These are phyloP conservation scores for Atta texana DNA, from an alignment of 1,140 invertebrate genomes.

Conservation along the genomic window DNA sequence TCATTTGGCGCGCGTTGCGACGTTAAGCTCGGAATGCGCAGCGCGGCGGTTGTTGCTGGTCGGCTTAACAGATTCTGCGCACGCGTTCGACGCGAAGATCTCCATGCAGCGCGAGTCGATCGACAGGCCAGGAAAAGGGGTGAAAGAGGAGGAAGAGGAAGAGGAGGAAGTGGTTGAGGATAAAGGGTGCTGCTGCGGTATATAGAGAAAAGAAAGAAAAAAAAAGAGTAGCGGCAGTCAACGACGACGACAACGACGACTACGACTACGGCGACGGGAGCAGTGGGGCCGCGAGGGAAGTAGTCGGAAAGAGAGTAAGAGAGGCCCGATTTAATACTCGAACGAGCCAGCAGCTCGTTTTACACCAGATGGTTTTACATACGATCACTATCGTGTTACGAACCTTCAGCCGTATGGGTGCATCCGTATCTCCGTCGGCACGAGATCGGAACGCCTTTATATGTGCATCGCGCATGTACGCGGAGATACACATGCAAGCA, in stretches of 20 bases:
- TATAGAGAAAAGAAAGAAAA: conserved; percentile 65
- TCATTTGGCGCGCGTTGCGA: conserved; percentile 61
- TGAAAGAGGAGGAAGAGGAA: neutral
- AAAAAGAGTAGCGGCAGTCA: conserved; percentile 45
- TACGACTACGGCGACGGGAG: conserved; percentile 7
- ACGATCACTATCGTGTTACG: conserved; percentile 84
- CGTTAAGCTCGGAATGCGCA: conserved; percentile 58
- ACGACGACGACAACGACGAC: neutral
- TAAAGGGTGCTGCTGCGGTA: conserved; percentile 45
- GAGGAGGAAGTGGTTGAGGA: conserved; percentile 10
- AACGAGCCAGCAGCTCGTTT: conserved; percentile 84
- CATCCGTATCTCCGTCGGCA: conserved; percentile 53
- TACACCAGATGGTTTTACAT: conserved; percentile 86
- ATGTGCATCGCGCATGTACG: conserved; percentile 56
- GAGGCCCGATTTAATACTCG: conserved; percentile 85
- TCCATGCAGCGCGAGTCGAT: conserved; percentile 37
- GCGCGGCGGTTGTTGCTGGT: conserved; percentile 47
- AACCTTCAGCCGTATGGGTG: conserved; percentile 69
- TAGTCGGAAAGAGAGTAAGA: conserved; percentile 65
- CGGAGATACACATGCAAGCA: too few species aligned
- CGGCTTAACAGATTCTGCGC: conserved; percentile 65
- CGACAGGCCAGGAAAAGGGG: conserved; percentile 30
- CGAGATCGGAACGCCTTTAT: conserved; percentile 57
- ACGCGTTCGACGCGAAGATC: conserved; percentile 34
- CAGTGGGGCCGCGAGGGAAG: conserved; percentile 50